Evolutionary conservation across 2,113 vertebrate genomes (phyloP).

Genomic region (Pontoporia blainvillei): DNA sequence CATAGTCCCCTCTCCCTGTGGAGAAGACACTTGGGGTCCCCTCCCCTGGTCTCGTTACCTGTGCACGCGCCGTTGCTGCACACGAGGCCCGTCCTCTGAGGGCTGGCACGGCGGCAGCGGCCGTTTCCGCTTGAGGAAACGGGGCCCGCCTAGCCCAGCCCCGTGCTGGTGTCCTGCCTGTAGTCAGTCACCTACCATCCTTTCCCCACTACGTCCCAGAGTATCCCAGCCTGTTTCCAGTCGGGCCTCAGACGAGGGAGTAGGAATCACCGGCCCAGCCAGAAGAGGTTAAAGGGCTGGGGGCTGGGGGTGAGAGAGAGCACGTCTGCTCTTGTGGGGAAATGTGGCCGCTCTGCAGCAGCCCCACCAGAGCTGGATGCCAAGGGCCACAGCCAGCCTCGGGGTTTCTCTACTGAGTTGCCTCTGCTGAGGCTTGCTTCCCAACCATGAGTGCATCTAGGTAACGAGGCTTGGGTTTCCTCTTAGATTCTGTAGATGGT

Average conservation of each 20-base stretch:
- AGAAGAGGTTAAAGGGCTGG: neutral
- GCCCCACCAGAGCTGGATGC: neutral
- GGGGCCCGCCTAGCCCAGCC: neutral
- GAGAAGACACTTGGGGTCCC: neutral
- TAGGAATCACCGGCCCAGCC: neutral
- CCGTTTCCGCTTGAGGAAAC: neutral
- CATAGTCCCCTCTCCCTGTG: neutral
- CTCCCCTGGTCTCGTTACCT: neutral
- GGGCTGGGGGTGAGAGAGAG: neutral
- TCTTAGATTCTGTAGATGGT: neutral
- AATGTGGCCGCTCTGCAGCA: neutral
- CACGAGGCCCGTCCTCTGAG: neutral
- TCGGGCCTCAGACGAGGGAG: neutral
- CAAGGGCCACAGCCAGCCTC: fast-evolving
- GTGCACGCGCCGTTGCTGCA: neutral
- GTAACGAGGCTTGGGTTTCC: neutral
- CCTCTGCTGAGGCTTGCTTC: neutral
- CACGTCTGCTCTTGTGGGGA: neutral
- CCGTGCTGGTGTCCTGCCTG: fast-evolving
- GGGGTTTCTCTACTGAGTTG: neutral
- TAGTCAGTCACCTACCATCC: neutral
- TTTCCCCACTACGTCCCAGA: neutral
- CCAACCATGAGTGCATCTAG: neutral
- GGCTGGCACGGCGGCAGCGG: fast-evolving
- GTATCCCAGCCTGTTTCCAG: neutral